Evolutionary conservation across 1,140 invertebrate genomes (phyloP), one percentile per base, ranked within the genome.

Genomic region (Dermatophagoides farinae): DNA sequence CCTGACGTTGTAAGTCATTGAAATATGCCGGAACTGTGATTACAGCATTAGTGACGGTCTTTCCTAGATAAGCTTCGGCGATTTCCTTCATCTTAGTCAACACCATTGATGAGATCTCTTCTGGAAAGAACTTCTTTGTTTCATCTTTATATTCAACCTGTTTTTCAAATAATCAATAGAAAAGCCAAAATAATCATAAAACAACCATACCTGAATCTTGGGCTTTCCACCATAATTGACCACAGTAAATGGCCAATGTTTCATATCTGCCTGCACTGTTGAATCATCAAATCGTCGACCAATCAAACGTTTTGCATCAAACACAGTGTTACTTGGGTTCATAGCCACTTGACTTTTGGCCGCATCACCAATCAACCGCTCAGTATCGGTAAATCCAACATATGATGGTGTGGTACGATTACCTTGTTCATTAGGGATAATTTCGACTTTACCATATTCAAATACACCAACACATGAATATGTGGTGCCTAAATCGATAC

Each of bases 1-100:
- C 91, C 74, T 95, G 91, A 75, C 91, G 80, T 74, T 97, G 91
- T 63, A 89, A 90, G 75, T 97, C 92, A 70, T 97, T 97, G 80
- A 97, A 97, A 72, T 97, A 97, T 61, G 93, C 92, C 9, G 93
- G 92, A 1, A 97, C 92, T 1, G 92, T 97, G 18, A 97, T 88
- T 12, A 97, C 92, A 64, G 92, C 92, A 70, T 97, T 88, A n/a
- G 86, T 93, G 2, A 97, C 76, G 58, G 77, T 90, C 73, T 97
- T 93, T 57, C 91, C 91, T 50, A 97, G 77, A 70, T 95, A 97
- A 58, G 89, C 89, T 74, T 97, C 92, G 40, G 93, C 91, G 40
- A 88, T 92, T 75, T 97, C 91, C 77, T 92, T 97, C 91, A 97
- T 97, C 74, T 97, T 97, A n/a, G 80, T 81, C 37, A 97, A 75